Percentiles rank a stretch among this genome's conserved stretches.
These are phyloP conservation scores for Lateolabrax maculatus DNA, from an alignment of 2,797 vertebrate species.

Conservation along the genomic window DNA sequence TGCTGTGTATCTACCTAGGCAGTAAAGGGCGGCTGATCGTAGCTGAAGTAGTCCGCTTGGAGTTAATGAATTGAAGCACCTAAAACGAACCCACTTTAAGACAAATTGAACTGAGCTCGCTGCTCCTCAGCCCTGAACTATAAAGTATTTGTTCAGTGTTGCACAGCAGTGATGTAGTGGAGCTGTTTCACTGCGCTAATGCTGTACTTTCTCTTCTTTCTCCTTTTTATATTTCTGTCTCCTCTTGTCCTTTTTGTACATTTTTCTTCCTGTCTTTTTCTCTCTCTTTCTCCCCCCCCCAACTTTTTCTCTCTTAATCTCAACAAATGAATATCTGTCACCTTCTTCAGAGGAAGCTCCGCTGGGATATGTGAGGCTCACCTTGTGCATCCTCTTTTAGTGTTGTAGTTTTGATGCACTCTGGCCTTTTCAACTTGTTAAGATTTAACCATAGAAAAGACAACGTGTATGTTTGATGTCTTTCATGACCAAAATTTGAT, in stretches of 20 bases:
- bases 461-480: not conserved
- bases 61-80: not conserved
- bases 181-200: constrained; percentile 52
- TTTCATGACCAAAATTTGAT: not conserved
- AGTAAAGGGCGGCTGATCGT: not conserved
- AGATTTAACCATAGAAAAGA: not conserved
- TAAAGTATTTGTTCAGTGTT: constrained; percentile 26
- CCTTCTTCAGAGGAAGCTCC: constrained; percentile 88
- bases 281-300: constrained; percentile 25
- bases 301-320: constrained; percentile 57
- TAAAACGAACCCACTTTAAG: constrained; percentile 2
- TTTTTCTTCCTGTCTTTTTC: constrained; percentile 41
- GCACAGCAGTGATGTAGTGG: constrained; percentile 25
- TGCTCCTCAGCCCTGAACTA: constrained; percentile 5
- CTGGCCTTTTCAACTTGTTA: not conserved
- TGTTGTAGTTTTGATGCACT: constrained; percentile 29
- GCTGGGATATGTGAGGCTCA: constrained; percentile 90
- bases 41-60: not conserved
- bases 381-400: constrained; percentile 68
- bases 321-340: constrained; percentile 71
- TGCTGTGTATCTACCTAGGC: not conserved
- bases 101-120: not conserved
- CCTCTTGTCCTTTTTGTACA: constrained; percentile 36
- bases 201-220: constrained; percentile 38
- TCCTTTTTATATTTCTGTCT: constrained; percentile 21